Base-by-base conservation (phyloP, 30 jellyfish, hydroid and myxozoan genomes). In the Aurelia aurita region DNA sequence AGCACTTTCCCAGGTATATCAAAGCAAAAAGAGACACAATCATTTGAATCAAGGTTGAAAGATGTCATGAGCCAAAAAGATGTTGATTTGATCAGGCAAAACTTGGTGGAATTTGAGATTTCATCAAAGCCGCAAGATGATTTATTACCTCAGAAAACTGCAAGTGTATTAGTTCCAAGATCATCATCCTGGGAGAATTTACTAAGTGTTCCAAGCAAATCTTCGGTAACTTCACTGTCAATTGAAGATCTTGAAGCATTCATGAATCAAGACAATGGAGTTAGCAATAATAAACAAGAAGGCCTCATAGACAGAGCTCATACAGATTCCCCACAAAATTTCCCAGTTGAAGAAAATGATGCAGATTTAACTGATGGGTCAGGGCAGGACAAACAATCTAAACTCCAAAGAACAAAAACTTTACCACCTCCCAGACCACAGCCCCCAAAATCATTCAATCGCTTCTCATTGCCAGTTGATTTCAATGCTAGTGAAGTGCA, bases 391-490 rank as follows among this genome's bases (percentile, higher is more conserved):
- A 55, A 66, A 23, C 16, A 32, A 32, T 44, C 69, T 31, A 47
- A 44, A 27, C 43, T 49, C 25, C 72, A 47, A 34, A 68, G 85
- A 55, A 67, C 77, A 9, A 51, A 27, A 18, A 68, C 91, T 19
- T 32, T 68, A 19, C 94, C 94, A 58, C 89, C 89, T 27, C 83
- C 80, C 21, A 64, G 95, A 19, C 89, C 95, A 44, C 88, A 58
- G 1, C 88, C 80, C 8, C 95, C 95, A n/a, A 72, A 62, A 51
- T 43, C 62, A 13, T 75, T 70, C 60, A 63, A 86, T 20, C 77
- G 95, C 27, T 78, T 86, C 72, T 86, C 95, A 34, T 46, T 75
- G 54, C 95, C 95, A 23, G 58, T 76, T 23, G 85, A 67, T 69
- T 27, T 86, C 14, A 63, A 53, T 72, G 11, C 69, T 14, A 28